Percentiles rank a stretch among this genome's conserved stretches.
These are phyloP conservation scores for Ptiloglossa arizonensis DNA, from an alignment of 1,140 invertebrate genomes.

Conservation along the genomic window DNA sequence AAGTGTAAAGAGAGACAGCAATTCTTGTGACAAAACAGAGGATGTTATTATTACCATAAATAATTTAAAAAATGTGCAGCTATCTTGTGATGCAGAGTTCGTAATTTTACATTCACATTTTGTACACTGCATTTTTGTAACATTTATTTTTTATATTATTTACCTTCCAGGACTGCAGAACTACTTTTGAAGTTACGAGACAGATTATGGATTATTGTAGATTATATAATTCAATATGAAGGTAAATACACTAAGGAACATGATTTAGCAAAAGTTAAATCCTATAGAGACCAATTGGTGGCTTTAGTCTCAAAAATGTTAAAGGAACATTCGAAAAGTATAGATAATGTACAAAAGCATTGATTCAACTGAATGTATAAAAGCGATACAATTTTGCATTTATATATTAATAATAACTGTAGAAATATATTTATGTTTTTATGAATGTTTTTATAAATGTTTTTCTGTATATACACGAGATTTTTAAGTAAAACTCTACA, in stretches of 20 bases:
- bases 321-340: not conserved
- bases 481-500: too few species aligned
- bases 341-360: not conserved
- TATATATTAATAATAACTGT: not conserved
- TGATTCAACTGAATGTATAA: too few species aligned
- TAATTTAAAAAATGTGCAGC: conserved; percentile 71
- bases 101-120: conserved; percentile 54
- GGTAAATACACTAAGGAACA: not conserved
- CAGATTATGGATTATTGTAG: conserved; percentile 81
- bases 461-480: too few species aligned
- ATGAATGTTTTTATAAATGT: too few species aligned
- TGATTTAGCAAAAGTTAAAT: not conserved
- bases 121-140: conserved; percentile 8
- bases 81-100: conserved; percentile 78
- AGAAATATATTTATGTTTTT: not conserved
- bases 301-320: conserved; percentile 15
- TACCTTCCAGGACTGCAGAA: conserved; percentile 77
- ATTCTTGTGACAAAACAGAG: not conserved
- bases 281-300: conserved; percentile 23
- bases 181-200: conserved; percentile 79
- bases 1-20: conserved; percentile 11
- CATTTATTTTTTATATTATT: conserved; percentile 41
- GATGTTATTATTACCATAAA: conserved; percentile 66
- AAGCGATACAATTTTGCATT: not conserved
- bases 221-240: conserved; percentile 81